Evolutionary conservation across 2,113 vertebrate genomes (phyloP).

Genomic region (Anhinga anhinga): DNA sequence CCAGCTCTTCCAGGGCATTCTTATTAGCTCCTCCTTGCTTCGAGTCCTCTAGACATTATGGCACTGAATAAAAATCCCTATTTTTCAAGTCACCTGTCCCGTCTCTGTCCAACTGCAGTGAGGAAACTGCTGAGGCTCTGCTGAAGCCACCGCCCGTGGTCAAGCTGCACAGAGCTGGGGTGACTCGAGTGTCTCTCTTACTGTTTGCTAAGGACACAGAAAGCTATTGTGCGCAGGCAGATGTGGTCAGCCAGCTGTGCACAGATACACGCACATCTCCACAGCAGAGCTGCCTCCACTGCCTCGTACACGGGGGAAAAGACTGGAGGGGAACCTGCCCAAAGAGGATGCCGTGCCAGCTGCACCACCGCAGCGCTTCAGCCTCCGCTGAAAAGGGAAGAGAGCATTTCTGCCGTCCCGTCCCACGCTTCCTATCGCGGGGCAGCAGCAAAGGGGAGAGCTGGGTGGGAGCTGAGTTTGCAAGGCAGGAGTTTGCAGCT

Average conservation of each 20-base stretch:
- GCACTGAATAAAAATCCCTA: not conserved
- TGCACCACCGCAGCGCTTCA: not conserved
- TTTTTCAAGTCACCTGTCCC: not conserved
- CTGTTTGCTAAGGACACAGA: not conserved
- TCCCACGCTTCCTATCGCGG: not conserved
- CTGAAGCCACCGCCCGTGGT: not conserved
- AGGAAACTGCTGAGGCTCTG: not conserved
- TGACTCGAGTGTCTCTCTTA: accelerated
- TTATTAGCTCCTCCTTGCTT: not conserved
- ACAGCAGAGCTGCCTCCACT: not conserved
- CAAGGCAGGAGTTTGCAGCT: not conserved
- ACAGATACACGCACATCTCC: too few species aligned
- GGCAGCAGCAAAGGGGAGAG: not conserved
- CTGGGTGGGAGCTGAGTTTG: not conserved
- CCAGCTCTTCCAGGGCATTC: not conserved
- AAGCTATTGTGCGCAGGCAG: not conserved
- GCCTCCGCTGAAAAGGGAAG: not conserved
- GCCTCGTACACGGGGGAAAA: accelerated
- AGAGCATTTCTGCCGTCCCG: not conserved
- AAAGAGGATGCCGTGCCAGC: not conserved
- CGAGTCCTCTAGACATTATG: not conserved
- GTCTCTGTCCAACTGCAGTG: not conserved
- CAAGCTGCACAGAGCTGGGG: not conserved
- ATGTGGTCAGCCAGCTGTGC: not conserved
- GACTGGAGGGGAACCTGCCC: not conserved